Conservation (phyloP, 2,888 invertebrate genomes). For the Orthosia gracilis region DNA sequence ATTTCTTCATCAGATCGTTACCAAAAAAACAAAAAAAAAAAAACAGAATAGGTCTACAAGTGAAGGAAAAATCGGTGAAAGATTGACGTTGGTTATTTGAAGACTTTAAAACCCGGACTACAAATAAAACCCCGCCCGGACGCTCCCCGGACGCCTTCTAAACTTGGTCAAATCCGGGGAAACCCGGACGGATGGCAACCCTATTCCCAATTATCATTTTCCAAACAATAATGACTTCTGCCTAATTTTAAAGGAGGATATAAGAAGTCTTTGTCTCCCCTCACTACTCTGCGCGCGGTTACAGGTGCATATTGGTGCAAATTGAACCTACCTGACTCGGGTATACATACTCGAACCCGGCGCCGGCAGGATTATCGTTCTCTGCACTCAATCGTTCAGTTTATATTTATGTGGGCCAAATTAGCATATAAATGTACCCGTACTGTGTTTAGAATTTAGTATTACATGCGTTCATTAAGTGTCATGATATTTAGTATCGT, state of each 20-base stretch:
- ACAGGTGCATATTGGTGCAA: slow-evolving; percentile 74
- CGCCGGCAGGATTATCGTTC: slow-evolving; percentile 70
- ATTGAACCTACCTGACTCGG: slow-evolving; percentile 65
- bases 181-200: too few species aligned
- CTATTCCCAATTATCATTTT: too few species aligned
- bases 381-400: slow-evolving; percentile 67
- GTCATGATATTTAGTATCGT: background rate
- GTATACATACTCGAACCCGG: slow-evolving; percentile 57
- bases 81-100: too few species aligned
- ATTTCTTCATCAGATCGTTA: too few species aligned
- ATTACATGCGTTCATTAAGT: background rate
- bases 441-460: slow-evolving; percentile 31
- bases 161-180: too few species aligned
- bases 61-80: too few species aligned
- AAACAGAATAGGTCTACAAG: too few species aligned
- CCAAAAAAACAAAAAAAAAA: too few species aligned
- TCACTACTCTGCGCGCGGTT: slow-evolving; percentile 61
- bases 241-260: background rate
- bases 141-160: too few species aligned
- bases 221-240: too few species aligned
- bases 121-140: too few species aligned
- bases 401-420: slow-evolving; percentile 58
- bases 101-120: too few species aligned
- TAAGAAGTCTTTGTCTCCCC: slow-evolving; percentile 18
- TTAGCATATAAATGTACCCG: slow-evolving; percentile 40